A percentile compares a stretch with the other conserved stretches of the same genome.
phyloP scores from a whole-genome alignment of 2,888 invertebrate genomes.

The Alloscopus bannaensis region DNA sequence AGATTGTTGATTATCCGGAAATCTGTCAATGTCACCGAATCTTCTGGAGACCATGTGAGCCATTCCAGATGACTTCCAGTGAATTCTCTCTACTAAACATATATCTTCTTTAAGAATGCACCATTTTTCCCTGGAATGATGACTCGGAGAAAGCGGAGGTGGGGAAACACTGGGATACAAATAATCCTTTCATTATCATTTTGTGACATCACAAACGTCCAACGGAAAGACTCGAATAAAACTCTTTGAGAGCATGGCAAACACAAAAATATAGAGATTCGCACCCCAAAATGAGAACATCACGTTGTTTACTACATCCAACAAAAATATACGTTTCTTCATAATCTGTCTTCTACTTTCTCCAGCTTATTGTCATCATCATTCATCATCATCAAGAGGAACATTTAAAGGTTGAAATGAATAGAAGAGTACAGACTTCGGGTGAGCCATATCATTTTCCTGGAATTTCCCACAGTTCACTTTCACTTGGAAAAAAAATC shows the following conservation, averaged over 20 bases:
- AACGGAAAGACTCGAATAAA: too few relatives aligned
- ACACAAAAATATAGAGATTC: constrained; percentile 6
- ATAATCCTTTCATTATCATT: constrained; percentile 30
- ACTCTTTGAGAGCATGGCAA: too few relatives aligned
- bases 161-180: too few relatives aligned
- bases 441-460: background rate
- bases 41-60: constrained; percentile 13
- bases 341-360: background rate
- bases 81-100: background rate
- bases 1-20: constrained; percentile 29
- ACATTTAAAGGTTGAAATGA: background rate
- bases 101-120: background rate
- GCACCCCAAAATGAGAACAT: background rate
- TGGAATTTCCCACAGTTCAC: background rate
- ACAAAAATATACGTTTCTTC: background rate
- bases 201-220: constrained; percentile 10
- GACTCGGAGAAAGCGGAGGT: constrained; percentile 8
- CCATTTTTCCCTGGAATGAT: background rate
- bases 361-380: constrained; percentile 27
- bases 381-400: constrained; percentile 6
- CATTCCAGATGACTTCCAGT: background rate
- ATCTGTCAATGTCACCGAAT: constrained; percentile 38
- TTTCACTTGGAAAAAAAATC: background rate
- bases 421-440: too few relatives aligned
- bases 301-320: background rate